Percentiles rank a stretch among this genome's conserved stretches.
These are phyloP conservation scores for Netelia inedita DNA, from an alignment of 2,888 invertebrate species.

Conservation along the genomic window DNA sequence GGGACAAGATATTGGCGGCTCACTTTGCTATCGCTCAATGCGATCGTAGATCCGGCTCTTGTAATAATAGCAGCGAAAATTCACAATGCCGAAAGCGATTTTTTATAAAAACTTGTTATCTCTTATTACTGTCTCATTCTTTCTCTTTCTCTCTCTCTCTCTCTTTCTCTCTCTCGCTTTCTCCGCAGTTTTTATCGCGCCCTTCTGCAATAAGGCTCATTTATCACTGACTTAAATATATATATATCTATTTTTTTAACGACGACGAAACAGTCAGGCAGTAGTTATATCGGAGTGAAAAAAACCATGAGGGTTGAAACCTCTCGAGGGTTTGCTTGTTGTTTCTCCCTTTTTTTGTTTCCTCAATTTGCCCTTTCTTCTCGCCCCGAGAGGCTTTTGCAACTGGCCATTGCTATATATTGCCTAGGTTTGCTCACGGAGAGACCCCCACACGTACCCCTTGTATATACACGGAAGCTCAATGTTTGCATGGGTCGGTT, in stretches of 20 bases:
- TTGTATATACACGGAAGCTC: background rate
- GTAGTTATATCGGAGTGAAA: constrained; percentile 41
- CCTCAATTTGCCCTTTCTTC: constrained; percentile 25
- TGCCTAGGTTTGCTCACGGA: background rate
- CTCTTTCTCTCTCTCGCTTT: constrained; percentile 27
- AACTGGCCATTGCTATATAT: background rate
- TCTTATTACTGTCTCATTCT: background rate
- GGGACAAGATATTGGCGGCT: constrained; percentile 14
- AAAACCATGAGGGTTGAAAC: constrained; percentile 39
- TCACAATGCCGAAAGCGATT: constrained; percentile 16
- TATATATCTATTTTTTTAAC: constrained; percentile 31
- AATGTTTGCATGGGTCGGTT: background rate
- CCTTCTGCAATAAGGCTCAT: constrained; percentile 2
- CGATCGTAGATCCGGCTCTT: too few species aligned
- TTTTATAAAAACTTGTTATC: constrained; percentile 6
- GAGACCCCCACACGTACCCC: background rate
- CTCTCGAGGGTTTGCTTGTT: constrained; percentile 11
- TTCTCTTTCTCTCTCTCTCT: constrained; percentile 21
- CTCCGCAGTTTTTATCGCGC: background rate
- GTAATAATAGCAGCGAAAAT: constrained; percentile 27
- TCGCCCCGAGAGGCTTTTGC: constrained; percentile 6
- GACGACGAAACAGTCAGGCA: background rate
- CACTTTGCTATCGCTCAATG: constrained; percentile 63
- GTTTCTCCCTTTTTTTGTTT: constrained; percentile 42
- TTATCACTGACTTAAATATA: constrained; percentile 3